Evolutionary conservation across 1,140 invertebrate species (phyloP).

Genomic region (Caerostris darwini): DNA sequence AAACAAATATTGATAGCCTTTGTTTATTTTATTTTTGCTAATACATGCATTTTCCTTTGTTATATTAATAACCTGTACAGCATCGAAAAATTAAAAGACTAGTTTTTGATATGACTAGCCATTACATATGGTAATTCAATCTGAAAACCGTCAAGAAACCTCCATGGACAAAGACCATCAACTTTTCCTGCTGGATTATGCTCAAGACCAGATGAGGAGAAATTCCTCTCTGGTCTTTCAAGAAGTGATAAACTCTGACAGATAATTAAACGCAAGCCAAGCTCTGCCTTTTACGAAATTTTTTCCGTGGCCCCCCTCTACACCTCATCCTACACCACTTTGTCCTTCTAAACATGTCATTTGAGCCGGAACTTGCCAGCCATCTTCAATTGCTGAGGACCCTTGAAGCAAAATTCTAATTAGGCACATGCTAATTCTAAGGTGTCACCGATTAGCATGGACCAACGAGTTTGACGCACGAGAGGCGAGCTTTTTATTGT

Average conservation of each 20-base stretch:
- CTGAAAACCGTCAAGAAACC: constrained; percentile 2
- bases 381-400: constrained; percentile 33
- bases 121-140: constrained; percentile 68
- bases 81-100: not conserved
- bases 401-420: constrained; percentile 77
- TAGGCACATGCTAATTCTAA: constrained; percentile 63
- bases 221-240: constrained; percentile 27
- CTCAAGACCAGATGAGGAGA: constrained; percentile 52
- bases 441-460: constrained; percentile 73
- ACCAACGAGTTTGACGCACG: constrained; percentile 38
- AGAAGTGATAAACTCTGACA: constrained; percentile 45
- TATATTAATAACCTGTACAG: not conserved
- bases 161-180: constrained; percentile 59
- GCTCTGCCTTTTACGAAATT: constrained; percentile 19
- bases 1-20: not conserved
- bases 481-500: constrained; percentile 40
- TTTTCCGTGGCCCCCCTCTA: not conserved
- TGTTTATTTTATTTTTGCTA: not conserved
- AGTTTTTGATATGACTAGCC: not conserved
- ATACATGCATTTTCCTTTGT: not conserved
- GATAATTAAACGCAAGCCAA: constrained; percentile 62
- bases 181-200: constrained; percentile 50
- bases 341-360: constrained; percentile 34
- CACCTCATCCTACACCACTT: not conserved
- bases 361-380: not conserved